Conservation (phyloP, 2,113 vertebrate genomes). For the Argyrosomus japonicus region DNA sequence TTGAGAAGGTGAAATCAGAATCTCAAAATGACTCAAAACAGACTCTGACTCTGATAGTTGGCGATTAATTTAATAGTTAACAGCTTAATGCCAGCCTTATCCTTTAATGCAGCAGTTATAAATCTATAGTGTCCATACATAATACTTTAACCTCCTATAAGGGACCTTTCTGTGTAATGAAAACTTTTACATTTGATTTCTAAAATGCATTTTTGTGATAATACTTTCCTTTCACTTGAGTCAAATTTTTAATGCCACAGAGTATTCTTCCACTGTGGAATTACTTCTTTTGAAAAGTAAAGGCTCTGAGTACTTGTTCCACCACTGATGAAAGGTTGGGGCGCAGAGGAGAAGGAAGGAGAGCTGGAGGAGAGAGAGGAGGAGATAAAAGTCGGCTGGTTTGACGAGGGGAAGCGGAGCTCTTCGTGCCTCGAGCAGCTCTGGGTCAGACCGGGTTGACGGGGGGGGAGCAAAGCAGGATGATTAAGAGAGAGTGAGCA, state of each 20-base stretch:
- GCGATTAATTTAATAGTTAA: too few relatives aligned
- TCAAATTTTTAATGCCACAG: not conserved
- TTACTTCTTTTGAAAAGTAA: not conserved
- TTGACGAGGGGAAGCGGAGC: slow-evolving; percentile 43
- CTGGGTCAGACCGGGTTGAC: slow-evolving; percentile 48
- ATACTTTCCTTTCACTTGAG: not conserved
- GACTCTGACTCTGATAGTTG: too few relatives aligned
- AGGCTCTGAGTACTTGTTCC: slow-evolving; percentile 7
- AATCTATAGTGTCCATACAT: too few relatives aligned
- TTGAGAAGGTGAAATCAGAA: too few relatives aligned
- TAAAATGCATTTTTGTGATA: not conserved
- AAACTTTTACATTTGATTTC: not conserved
- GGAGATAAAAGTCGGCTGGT: slow-evolving; percentile 32
- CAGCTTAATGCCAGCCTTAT: not conserved
- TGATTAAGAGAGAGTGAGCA: slow-evolving; percentile 61
- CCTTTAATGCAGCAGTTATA: not conserved
- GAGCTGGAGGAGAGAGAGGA: not conserved
- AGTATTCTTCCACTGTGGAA: not conserved
- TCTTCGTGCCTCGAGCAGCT: slow-evolving; percentile 34
- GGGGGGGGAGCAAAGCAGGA: slow-evolving; percentile 31
- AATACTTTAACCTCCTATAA: too few relatives aligned
- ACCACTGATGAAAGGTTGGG: not conserved
- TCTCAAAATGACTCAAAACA: too few relatives aligned
- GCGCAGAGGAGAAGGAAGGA: not conserved
- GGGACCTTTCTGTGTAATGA: too few relatives aligned